Evolutionary conservation across 2,888 invertebrate species (phyloP).

Genomic region (Hololepta plana): DNA sequence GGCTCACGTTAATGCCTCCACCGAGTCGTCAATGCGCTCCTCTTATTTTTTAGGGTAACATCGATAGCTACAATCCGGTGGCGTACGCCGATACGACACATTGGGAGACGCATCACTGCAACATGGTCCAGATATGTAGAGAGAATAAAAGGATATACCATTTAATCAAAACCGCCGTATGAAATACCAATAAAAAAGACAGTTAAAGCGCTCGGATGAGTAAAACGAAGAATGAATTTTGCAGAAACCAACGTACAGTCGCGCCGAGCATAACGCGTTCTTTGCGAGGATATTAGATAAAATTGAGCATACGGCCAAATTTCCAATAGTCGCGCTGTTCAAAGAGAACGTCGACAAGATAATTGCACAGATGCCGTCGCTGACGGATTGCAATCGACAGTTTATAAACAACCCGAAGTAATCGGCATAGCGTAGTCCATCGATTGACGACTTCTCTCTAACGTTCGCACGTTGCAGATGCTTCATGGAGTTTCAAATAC

Average conservation of each 20-base stretch:
- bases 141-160: constrained; percentile 16
- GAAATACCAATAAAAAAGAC: too few relatives aligned
- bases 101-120: constrained; percentile 15
- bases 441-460: too few relatives aligned
- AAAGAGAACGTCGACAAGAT: constrained; percentile 16
- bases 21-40: constrained; percentile 1
- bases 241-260: constrained; percentile 7
- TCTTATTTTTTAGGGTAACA: constrained; percentile 14
- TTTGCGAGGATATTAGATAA: constrained; percentile 7
- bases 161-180: constrained; percentile 10
- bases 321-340: constrained; percentile 16
- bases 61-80: constrained; percentile 17
- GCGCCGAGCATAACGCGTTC: constrained; percentile 1
- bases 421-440: too few relatives aligned
- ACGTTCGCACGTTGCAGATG: constrained; percentile 20
- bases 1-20: neutral
- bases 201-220: too few relatives aligned
- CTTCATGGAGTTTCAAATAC: constrained; percentile 23
- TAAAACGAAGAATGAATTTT: too few relatives aligned
- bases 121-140: constrained; percentile 14
- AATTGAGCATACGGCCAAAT: constrained; percentile 16
- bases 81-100: constrained; percentile 17
- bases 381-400: constrained; percentile 15
- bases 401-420: constrained; percentile 10
- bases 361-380: constrained; percentile 16